phyloP scores from a whole-genome alignment of 2,888 invertebrate genomes.

The Ormyrus labotus region DNA sequence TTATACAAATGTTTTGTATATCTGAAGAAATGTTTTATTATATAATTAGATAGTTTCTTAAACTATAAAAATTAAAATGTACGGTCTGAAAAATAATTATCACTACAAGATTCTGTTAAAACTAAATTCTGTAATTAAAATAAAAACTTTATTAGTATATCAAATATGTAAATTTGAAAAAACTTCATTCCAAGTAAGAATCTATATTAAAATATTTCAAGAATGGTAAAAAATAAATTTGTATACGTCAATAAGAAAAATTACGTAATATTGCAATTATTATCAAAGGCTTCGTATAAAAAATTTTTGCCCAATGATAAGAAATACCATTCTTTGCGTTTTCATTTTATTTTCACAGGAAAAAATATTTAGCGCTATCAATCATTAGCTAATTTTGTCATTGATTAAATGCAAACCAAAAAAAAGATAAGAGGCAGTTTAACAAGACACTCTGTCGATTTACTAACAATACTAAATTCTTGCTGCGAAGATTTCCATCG shows the following conservation, averaged over 20 bases:
- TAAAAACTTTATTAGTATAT: slow-evolving; percentile 19
- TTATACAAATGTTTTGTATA: slow-evolving; percentile 14
- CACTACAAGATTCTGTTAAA: slow-evolving; percentile 24
- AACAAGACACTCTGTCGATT: background rate
- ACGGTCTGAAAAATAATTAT: slow-evolving; percentile 31
- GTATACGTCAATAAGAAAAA: slow-evolving; percentile 33
- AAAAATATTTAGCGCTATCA: slow-evolving; percentile 32
- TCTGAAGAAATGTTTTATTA: background rate
- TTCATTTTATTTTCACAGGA: slow-evolving; percentile 16
- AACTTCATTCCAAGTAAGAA: slow-evolving; percentile 45
- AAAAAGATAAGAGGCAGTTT: slow-evolving; percentile 18
- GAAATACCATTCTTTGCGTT: slow-evolving; percentile 32
- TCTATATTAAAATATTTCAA: slow-evolving; percentile 42
- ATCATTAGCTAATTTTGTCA: background rate
- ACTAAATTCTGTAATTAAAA: slow-evolving; percentile 26
- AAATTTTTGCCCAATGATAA: slow-evolving; percentile 36
- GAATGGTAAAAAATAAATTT: slow-evolving; percentile 38
- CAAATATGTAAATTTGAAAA: slow-evolving; percentile 26
- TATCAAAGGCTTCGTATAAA: slow-evolving; percentile 31
- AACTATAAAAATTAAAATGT: background rate
- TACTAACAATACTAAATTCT: slow-evolving; percentile 5
- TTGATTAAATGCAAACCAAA: slow-evolving; percentile 44
- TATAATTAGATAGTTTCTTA: slow-evolving; percentile 13
- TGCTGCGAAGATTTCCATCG: background rate
- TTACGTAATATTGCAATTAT: slow-evolving; percentile 36